A percentile compares a stretch with the other conserved stretches of the same genome.
Evolutionary conservation across 1,140 invertebrate genomes (phyloP).

Genomic region (Dendrolimus kikuchii): DNA sequence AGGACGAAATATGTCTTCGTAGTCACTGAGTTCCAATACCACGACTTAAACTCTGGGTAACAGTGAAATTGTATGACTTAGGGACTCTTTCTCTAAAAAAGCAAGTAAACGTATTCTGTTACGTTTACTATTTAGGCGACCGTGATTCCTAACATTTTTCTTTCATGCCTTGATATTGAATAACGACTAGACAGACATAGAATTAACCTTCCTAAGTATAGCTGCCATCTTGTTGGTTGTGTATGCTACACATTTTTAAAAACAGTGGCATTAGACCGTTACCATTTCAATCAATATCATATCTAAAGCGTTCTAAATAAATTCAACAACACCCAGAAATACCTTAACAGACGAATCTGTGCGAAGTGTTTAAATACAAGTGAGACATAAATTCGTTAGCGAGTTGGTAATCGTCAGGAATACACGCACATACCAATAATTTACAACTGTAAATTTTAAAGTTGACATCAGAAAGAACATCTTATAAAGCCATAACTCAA

Average conservation of each 20-base stretch:
- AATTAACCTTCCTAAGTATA: no score
- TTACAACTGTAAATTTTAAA: constrained; percentile 66
- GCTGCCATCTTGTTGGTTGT: no score
- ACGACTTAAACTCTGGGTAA: no score
- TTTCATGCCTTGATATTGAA: background rate
- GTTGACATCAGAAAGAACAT: constrained; percentile 69
- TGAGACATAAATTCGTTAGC: constrained; percentile 64
- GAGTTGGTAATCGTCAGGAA: constrained; percentile 61
- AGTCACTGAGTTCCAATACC: no score
- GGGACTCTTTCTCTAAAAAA: no score
- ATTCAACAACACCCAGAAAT: constrained; percentile 57
- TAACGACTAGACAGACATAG: background rate
- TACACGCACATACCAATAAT: constrained; percentile 43
- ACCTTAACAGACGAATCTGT: constrained; percentile 45
- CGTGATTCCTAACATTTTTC: background rate
- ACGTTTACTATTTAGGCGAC: no score
- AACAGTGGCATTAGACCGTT: no score
- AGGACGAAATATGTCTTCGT: no score
- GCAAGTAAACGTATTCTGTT: no score
- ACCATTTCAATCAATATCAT: background rate
- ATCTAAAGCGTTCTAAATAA: constrained; percentile 28
- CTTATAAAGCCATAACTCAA: constrained; percentile 63
- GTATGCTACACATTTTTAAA: no score
- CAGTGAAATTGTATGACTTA: no score
- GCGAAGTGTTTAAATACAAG: constrained; percentile 48